Evolutionary conservation across 2,797 vertebrate genomes (phyloP).

Genomic region (Eulemur albifrons): DNA sequence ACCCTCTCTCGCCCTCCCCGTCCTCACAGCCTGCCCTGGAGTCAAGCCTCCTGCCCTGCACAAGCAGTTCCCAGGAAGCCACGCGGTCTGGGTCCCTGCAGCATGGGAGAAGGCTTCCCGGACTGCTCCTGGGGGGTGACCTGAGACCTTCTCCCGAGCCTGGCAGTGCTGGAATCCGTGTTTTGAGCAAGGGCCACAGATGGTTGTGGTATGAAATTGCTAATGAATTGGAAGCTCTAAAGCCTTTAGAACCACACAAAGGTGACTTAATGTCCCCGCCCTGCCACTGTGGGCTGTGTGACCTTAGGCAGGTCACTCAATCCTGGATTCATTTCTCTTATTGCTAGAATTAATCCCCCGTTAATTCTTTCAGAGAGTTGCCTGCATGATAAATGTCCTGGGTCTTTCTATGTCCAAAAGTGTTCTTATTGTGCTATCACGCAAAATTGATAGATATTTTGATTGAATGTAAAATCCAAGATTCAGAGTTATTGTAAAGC

Average conservation of each 20-base stretch:
- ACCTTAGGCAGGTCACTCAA: background rate
- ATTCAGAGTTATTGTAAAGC: background rate
- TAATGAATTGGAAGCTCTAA: background rate
- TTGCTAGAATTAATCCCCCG: background rate
- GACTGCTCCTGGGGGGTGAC: accelerated
- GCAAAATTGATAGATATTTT: background rate
- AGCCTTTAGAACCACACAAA: background rate
- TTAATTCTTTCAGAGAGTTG: background rate
- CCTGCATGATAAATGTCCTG: background rate
- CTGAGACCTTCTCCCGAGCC: background rate
- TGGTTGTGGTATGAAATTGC: background rate
- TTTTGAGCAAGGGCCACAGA: background rate
- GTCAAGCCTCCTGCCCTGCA: background rate
- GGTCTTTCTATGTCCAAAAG: background rate
- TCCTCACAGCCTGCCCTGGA: background rate
- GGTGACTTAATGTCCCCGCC: background rate
- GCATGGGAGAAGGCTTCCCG: background rate
- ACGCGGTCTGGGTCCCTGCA: background rate
- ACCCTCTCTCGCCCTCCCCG: too few species aligned
- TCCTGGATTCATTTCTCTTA: background rate
- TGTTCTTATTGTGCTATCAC: background rate
- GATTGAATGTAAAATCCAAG: background rate
- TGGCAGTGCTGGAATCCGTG: background rate
- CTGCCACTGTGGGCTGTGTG: background rate
- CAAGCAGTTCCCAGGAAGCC: background rate